These are phyloP conservation scores for Psammodynastes pulverulentus DNA, from an alignment of 2,113 vertebrate genomes.

Conservation along the genomic window DNA sequence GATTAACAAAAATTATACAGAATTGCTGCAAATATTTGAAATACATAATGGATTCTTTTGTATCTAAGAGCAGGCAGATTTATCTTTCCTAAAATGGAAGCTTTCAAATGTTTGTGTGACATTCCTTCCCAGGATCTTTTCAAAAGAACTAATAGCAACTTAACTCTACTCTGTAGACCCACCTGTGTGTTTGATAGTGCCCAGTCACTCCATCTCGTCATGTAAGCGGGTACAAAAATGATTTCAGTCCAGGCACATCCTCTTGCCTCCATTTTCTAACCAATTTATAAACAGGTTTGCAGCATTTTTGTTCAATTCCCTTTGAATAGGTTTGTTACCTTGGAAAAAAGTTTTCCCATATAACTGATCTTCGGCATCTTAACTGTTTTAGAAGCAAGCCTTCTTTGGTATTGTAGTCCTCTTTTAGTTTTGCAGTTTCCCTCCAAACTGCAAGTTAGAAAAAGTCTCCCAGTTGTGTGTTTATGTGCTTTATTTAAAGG, in stretches of 20 bases:
- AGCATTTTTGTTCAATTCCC: background rate
- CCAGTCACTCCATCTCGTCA: background rate
- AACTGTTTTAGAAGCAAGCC: background rate
- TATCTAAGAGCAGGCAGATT: background rate
- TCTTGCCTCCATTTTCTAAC: background rate
- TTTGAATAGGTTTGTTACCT: background rate
- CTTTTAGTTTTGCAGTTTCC: background rate
- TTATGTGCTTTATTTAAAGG: background rate
- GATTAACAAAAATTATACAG: background rate
- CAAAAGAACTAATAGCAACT: background rate
- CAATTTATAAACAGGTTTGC: background rate
- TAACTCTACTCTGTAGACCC: background rate
- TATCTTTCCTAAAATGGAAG: background rate
- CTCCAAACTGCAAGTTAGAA: background rate
- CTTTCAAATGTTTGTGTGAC: background rate
- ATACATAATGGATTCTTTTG: background rate
- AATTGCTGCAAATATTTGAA: background rate
- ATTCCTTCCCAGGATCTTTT: background rate
- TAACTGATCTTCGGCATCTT: background rate
- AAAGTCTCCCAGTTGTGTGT: background rate
- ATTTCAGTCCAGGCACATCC: background rate
- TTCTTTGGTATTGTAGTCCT: background rate
- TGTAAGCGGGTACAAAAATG: background rate
- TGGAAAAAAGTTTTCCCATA: background rate
- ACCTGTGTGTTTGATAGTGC: background rate